Percentiles rank a stretch among this genome's conserved stretches.
These are phyloP conservation scores for Xerus rutilus DNA, from an alignment of 2,797 vertebrate species.

Conservation along the genomic window DNA sequence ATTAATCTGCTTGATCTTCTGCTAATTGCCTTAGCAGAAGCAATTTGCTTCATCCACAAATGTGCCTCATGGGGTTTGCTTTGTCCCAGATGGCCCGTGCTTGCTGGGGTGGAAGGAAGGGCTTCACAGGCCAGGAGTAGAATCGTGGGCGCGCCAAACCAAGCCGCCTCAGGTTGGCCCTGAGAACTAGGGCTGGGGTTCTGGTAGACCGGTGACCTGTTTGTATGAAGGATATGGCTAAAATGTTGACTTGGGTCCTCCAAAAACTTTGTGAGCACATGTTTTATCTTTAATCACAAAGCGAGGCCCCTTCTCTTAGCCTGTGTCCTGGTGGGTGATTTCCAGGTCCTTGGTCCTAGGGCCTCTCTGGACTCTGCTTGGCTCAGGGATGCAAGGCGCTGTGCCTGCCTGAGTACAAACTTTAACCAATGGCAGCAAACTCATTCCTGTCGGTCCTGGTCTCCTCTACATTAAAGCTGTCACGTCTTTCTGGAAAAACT, in stretches of 20 bases:
- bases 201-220: background rate
- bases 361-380: background rate
- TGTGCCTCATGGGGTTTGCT: background rate
- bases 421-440: background rate
- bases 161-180: background rate
- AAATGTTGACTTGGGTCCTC: background rate
- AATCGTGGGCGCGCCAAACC: background rate
- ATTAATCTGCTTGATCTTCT: background rate
- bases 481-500: background rate
- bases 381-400: background rate
- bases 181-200: background rate
- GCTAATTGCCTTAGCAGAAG: background rate
- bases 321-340: background rate
- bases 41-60: background rate
- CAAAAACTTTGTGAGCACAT: background rate
- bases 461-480: background rate
- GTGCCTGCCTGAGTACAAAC: background rate
- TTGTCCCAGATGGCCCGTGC: background rate
- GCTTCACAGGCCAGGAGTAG: background rate
- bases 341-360: background rate
- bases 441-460: background rate
- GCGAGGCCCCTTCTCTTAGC: background rate
- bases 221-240: background rate
- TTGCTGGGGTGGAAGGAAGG: background rate
- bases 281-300: background rate